Conservation (phyloP, 2,888 invertebrate genomes). For the Pegoplata infirma region DNA sequence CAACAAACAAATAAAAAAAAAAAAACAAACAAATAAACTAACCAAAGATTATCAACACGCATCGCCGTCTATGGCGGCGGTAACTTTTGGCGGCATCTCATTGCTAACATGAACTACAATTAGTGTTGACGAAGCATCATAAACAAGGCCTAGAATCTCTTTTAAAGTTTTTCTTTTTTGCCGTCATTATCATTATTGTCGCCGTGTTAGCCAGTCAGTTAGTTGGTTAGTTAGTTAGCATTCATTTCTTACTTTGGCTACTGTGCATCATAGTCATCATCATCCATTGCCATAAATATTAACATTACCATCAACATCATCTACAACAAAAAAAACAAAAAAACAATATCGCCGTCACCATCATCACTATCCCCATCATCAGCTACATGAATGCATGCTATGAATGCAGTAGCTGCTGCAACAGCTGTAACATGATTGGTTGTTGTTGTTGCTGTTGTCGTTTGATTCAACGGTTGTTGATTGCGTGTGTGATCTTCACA, state of each 20-base stretch:
- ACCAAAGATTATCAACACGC: conserved; percentile 54
- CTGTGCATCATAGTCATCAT: too few relatives aligned
- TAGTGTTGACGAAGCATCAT: conserved; percentile 56
- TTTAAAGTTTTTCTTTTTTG: conserved; percentile 15
- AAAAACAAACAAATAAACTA: conserved; percentile 20
- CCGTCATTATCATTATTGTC: conserved; percentile 49
- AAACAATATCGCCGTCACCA: conserved; percentile 39
- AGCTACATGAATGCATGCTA: background rate
- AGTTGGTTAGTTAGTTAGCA: conserved; percentile 39
- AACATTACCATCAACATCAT: conserved; percentile 53
- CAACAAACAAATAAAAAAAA: conserved; percentile 5
- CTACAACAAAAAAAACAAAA: too few relatives aligned
- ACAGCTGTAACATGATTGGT: conserved; percentile 46
- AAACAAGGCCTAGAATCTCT: conserved; percentile 60
- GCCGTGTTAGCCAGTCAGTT: conserved; percentile 16
- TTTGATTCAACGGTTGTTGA: conserved; percentile 35
- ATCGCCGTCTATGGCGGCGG: conserved; percentile 46
- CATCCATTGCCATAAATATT: conserved; percentile 65
- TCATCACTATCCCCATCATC: conserved; percentile 45
- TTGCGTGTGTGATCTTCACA: conserved; percentile 30
- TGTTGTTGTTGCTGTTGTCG: conserved; percentile 9
- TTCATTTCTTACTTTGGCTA: conserved; percentile 51
- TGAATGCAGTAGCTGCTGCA: conserved; percentile 4
- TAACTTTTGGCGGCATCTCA: conserved; percentile 53
- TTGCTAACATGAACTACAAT: conserved; percentile 55